Evolutionary conservation across 2,888 invertebrate species (phyloP), one percentile per base, ranked within the genome.

Genomic region (Suillia variegata): DNA sequence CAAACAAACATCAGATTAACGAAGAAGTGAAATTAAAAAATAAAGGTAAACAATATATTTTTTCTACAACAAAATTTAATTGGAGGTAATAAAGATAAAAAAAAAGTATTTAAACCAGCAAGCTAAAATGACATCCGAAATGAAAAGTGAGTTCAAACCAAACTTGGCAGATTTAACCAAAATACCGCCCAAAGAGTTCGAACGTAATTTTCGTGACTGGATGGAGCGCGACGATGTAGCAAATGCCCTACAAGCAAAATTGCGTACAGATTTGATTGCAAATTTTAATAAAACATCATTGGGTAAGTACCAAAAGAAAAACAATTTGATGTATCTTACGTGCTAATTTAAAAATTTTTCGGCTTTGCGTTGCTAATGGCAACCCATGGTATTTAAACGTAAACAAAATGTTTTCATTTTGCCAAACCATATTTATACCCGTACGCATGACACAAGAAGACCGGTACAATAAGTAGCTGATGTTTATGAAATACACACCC

Each of bases 201-300:
- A 77, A 53, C 61, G 70, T n/a, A 72, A 78, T 56, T 77, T 82
- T 49, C 71, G 75, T 2, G 68, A 77, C 13, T 82, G 82, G 82
- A 73, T 82, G 67, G 70, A 76, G 47, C 67, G 78, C 13, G 78
- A 80, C 61, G 79, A 77, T 56, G 68, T 81, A 2, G 79, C 80
- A 3, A 71, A 71, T 6, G 70, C 74, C 2, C 58, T 81, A 58
- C 79, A 80, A 56, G 73, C 78, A 1, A 79, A 80, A 58, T 58
- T 82, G 20, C 74, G 82, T 1, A 70, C 69, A 59, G 78, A 81
- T 59, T 67, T 82, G 2, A 77, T 82, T 26, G 68, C 68, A 2
- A 76, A 71, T 31, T 82, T 82, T 24, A 80, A 79, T 33, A 76
- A 73, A 64, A 81, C 80, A 1, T 61, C 71, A 31, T 65, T 82